Percentiles rank a stretch among this genome's conserved stretches.
phyloP scores from a whole-genome alignment of 2,888 invertebrate species.

The Sclerodermus sp. region DNA sequence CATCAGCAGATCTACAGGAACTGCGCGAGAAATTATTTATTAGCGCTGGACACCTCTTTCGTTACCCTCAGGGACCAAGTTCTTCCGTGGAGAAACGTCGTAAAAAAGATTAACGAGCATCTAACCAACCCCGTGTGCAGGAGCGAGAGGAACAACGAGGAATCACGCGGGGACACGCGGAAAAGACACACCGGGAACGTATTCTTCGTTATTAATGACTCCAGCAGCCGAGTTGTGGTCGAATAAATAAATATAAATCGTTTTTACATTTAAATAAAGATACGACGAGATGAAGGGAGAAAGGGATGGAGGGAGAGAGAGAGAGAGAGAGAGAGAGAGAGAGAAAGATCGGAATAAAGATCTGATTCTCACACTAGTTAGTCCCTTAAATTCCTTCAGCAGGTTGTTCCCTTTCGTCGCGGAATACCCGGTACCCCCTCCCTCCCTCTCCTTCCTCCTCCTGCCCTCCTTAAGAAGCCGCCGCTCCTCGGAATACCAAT shows the following conservation, averaged over 20 bases:
- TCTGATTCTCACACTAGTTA: too few species aligned
- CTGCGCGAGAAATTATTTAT: slow-evolving; percentile 57
- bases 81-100: slow-evolving; percentile 40
- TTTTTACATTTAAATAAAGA: too few species aligned
- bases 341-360: neutral
- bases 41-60: slow-evolving; percentile 53
- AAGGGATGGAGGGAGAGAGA: neutral
- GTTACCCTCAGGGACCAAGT: slow-evolving; percentile 39
- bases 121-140: slow-evolving; percentile 28
- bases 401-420: too few species aligned
- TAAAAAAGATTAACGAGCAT: slow-evolving; percentile 54
- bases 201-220: too few species aligned
- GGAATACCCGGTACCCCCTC: too few species aligned
- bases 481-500: neutral
- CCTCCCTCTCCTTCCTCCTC: too few species aligned
- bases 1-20: slow-evolving; percentile 57
- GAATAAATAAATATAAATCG: too few species aligned
- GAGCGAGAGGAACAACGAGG: slow-evolving; percentile 12
- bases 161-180: slow-evolving; percentile 16
- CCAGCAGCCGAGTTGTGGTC: too few species aligned
- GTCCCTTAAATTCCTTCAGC: too few species aligned
- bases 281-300: too few species aligned
- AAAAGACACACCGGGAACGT: neutral
- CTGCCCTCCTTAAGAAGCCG: too few species aligned
- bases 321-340: neutral